Base-by-base conservation (phyloP, 2,113 vertebrate genomes). In the Hemichromis elongatus region DNA sequence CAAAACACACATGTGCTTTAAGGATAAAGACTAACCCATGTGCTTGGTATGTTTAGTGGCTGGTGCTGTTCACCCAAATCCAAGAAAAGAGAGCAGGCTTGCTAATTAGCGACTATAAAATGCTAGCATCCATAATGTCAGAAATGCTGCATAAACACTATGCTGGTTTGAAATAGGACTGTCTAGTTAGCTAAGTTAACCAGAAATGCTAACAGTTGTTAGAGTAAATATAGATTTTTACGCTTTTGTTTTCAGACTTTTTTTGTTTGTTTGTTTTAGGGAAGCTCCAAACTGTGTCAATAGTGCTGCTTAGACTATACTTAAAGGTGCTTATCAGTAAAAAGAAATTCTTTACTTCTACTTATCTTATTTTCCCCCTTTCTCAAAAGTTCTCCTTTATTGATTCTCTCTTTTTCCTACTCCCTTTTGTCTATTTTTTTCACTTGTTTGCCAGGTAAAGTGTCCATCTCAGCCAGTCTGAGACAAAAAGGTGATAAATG, bases 401-500 rank as follows among this genome's bases (percentile, higher is more conserved):
- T 28, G 57, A 75, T 81, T 86, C 68, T 35, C 53, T 37, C 33
- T 28, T 66, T 79, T 59, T 70, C 56, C 10, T 73, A 30, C 68
- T 70, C 70, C 50, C 50, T 59, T 50, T 53, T 19, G 61, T 85
- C 77, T 52, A 21, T 89, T 81, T 77, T 24, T 10, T 59, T 70
- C 7, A 54, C 78, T 84, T 86, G 68, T 86, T 85, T 88, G 85
- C 80, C 66, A 80, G 79, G 88, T 81, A 42, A 84, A 78, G 52
- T 54, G 78, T 81, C 80, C 77, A 56, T 83, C 47, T 73, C 24
- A 35, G 82, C 66, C 75, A 24, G 52, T 42, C 40, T 47, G 24
- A 85, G 80, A 80, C 53, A 2, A 61, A 87, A 54, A 81, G 37
- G 86, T 85, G 86, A 92, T 85, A 87, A 91, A 90, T 84, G 84